phyloP scores from a whole-genome alignment of 2,113 vertebrate species.

The Eleginops maclovinus region DNA sequence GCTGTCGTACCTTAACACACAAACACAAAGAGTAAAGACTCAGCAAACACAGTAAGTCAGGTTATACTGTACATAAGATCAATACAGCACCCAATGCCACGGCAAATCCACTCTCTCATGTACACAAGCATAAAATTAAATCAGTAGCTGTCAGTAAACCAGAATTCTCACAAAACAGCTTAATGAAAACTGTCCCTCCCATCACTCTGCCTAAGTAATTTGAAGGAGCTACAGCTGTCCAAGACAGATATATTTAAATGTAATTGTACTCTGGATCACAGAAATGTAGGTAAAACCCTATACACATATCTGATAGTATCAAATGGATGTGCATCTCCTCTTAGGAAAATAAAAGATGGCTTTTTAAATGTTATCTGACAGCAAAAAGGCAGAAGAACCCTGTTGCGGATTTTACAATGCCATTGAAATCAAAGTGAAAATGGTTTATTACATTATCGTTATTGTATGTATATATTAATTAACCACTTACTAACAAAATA shows the following conservation, averaged over 20 bases:
- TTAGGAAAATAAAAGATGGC: neutral
- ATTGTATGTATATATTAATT: neutral
- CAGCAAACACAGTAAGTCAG: neutral
- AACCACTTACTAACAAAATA: neutral
- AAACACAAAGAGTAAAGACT: conserved; percentile 12
- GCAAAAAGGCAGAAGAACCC: neutral
- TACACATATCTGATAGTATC: neutral
- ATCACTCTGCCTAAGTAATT: neutral
- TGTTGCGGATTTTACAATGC: neutral
- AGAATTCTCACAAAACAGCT: neutral
- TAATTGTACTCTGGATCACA: neutral
- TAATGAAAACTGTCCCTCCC: neutral
- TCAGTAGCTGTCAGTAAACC: conserved; percentile 4
- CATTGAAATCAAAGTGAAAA: neutral
- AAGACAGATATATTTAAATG: neutral
- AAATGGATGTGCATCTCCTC: neutral
- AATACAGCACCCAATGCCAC: conserved; percentile 13
- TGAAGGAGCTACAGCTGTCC: neutral
- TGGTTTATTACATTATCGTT: neutral
- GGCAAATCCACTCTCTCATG: neutral
- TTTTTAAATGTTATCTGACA: neutral
- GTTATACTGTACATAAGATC: conserved; percentile 38
- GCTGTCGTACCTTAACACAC: conserved; percentile 51
- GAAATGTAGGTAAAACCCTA: neutral
- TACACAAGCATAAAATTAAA: conserved; percentile 34